Percentiles rank a stretch among this genome's conserved stretches.
Evolutionary conservation across 1,140 invertebrate species (phyloP).

Genomic region (Eubasilissa regina): DNA sequence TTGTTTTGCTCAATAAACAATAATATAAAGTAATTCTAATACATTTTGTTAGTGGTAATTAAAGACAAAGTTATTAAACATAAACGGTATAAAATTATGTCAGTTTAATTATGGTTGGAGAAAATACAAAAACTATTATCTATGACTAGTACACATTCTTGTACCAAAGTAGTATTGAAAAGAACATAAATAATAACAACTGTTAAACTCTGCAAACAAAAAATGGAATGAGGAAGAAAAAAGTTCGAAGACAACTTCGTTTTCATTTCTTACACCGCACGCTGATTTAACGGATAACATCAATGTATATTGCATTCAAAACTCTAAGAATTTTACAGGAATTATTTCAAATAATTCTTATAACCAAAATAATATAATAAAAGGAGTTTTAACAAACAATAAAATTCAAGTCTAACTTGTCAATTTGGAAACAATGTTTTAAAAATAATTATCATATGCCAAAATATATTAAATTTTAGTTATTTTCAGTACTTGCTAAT

Average conservation of each 20-base stretch:
- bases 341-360: neutral
- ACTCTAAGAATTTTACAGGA: neutral
- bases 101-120: slow-evolving; percentile 47
- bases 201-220: neutral
- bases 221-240: neutral
- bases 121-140: slow-evolving; percentile 55
- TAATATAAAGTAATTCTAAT: slow-evolving; percentile 49
- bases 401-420: slow-evolving; percentile 30
- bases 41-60: slow-evolving; percentile 33
- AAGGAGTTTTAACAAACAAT: neutral
- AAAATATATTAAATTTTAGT: slow-evolving; percentile 1
- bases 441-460: neutral
- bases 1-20: slow-evolving; percentile 56
- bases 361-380: slow-evolving; percentile 10
- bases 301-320: neutral
- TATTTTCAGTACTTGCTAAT: slow-evolving; percentile 12
- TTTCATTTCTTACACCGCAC: no score
- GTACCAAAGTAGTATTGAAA: slow-evolving; percentile 57
- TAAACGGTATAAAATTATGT: slow-evolving; percentile 46
- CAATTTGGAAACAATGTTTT: slow-evolving; percentile 7
- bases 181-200: slow-evolving; percentile 29
- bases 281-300: no score
- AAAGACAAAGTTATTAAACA: slow-evolving; percentile 35
- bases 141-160: slow-evolving; percentile 61
- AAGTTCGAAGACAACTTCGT: no score